Base-by-base conservation (phyloP, 2,888 invertebrate genomes). In the Germaria angustata region DNA sequence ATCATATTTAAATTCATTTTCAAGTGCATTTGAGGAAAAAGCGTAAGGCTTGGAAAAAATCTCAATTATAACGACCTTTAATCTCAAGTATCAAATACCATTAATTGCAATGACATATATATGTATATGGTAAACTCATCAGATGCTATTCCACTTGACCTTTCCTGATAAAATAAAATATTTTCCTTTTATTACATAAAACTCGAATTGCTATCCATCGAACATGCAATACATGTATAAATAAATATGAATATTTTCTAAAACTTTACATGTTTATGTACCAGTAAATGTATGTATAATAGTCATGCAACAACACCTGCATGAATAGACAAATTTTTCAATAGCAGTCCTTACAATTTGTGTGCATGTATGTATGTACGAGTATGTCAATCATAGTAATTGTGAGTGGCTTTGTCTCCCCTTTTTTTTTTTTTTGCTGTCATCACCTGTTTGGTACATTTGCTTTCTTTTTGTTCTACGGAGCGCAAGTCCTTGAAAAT, bases 391-490 rank as follows among this genome's bases (percentile, higher is more conserved):
- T 53, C 73, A 36, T 66, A 6, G 3, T 39, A 32, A 28, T 46
- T 57, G 22, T 36, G 44, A 75, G 36, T 28, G 36, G 46, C 11
- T 39, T 39, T 75, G 32, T 53, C 20, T 53, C 41, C 41, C n/a
- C n/a, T n/a, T n/a, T n/a, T n/a, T n/a, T n/a, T n/a, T n/a, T 39
- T 22, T 34, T 24, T 44, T 57, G 36, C 55, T 65, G 34, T 76
- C 66, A 76, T 66, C 57, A 66, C 55, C 66, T 76, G 57, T 49
- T 66, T 17, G 55, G 36, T 24, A 15, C 36, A 44, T 20, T 20
- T 41, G 13, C 49, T 44, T 17, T 72, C 9, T 41, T 49, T 65
- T 65, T 65, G 55, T 75, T 36, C 9, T 32, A 17, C 32, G 28
- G 6, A 28, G 3, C 3, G 3, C 4, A 41, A 63, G 53, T 44